Conservation (phyloP, 2,113 vertebrate genomes). For the Forbesichthys papilliferus region DNA sequence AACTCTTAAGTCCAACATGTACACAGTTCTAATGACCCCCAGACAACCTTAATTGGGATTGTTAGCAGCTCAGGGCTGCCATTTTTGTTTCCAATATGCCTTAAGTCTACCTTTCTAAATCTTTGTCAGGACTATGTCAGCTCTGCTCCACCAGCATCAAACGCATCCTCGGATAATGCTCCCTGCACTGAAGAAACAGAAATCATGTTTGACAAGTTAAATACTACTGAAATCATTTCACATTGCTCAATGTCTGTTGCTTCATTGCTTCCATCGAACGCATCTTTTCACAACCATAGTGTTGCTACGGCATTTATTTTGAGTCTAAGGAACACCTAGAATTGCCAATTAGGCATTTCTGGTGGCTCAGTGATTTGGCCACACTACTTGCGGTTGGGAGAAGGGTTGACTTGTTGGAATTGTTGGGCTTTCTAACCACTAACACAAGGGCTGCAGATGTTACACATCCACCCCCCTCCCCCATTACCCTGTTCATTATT, state of each 20-base stretch:
- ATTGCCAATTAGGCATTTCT: background rate
- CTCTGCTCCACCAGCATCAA: constrained; percentile 38
- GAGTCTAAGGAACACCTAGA: background rate
- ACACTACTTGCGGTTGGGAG: background rate
- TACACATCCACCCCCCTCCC: constrained; percentile 13
- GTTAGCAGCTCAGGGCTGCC: constrained; percentile 33
- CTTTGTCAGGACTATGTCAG: constrained; percentile 16
- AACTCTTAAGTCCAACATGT: constrained; percentile 49
- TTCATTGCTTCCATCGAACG: background rate
- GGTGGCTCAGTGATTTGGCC: background rate
- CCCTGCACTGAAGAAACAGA: constrained; percentile 11
- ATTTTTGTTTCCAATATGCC: constrained; percentile 51
- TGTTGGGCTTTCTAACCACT: constrained; percentile 31
- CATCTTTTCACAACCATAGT: too few relatives aligned
- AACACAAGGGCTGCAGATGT: constrained; percentile 36
- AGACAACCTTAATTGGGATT: constrained; percentile 63
- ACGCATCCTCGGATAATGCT: constrained; percentile 29
- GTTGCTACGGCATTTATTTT: too few relatives aligned
- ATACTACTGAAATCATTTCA: constrained; percentile 7
- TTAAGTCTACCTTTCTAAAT: constrained; percentile 46
- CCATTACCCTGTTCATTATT: constrained; percentile 8
- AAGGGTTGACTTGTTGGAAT: constrained; percentile 23
- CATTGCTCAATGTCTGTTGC: background rate
- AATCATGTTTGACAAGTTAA: constrained; percentile 3
- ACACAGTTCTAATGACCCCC: constrained; percentile 58